Evolutionary conservation across 2,888 invertebrate genomes (phyloP).

Genomic region (Lathronympha strigana): DNA sequence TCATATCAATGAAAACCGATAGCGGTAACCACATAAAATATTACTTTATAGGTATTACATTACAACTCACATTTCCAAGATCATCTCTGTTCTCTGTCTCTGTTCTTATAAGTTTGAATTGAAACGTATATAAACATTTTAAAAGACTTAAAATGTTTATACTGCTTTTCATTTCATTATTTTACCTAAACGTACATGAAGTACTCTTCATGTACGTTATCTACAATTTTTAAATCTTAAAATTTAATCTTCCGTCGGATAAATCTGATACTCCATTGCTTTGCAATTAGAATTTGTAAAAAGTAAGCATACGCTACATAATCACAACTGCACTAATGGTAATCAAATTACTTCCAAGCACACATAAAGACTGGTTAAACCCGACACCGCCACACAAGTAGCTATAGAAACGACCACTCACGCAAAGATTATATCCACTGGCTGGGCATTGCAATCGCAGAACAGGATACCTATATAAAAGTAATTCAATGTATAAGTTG

Average conservation of each 20-base stretch:
- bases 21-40: too few relatives aligned
- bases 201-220: neutral
- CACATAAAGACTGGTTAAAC: conserved; percentile 4
- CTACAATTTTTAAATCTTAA: too few relatives aligned
- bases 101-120: too few relatives aligned
- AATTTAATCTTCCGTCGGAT: too few relatives aligned
- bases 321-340: neutral
- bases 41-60: too few relatives aligned
- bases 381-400: conserved; percentile 17
- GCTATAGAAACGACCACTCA: conserved; percentile 15
- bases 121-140: too few relatives aligned
- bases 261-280: neutral
- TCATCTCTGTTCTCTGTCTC: too few relatives aligned
- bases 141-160: too few relatives aligned
- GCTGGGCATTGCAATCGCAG: conserved; percentile 6
- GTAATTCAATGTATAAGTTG: neutral
- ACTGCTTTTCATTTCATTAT: too few relatives aligned
- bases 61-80: too few relatives aligned
- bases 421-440: conserved; percentile 15
- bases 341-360: conserved; percentile 16
- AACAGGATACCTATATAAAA: neutral
- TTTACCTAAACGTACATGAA: too few relatives aligned
- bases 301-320: neutral
- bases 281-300: neutral
- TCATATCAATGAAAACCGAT: too few relatives aligned